These are phyloP conservation scores for Apotomis capreana DNA, from an alignment of 2,888 invertebrate genomes.

Conservation along the genomic window DNA sequence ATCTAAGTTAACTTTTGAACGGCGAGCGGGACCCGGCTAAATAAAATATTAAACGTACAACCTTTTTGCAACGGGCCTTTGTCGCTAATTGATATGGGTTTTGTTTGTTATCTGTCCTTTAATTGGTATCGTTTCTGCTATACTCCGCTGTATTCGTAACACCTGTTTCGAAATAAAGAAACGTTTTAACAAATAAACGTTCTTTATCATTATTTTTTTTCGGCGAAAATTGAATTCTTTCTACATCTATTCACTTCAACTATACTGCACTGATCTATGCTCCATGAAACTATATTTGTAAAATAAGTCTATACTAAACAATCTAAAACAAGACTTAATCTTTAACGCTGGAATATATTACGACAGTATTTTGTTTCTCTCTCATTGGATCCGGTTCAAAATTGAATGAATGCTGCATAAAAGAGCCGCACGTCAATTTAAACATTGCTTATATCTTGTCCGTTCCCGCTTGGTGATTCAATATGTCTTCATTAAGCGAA, in stretches of 20 bases:
- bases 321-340: background rate
- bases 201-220: too few relatives aligned
- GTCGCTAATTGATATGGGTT: constrained; percentile 74
- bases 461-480: constrained; percentile 78
- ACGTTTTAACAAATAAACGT: background rate
- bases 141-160: constrained; percentile 4
- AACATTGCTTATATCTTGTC: constrained; percentile 78
- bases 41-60: constrained; percentile 71
- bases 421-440: constrained; percentile 78
- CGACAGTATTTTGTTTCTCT: constrained; percentile 10
- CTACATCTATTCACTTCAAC: background rate
- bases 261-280: too few relatives aligned
- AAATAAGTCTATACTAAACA: too few relatives aligned
- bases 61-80: constrained; percentile 59
- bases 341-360: constrained; percentile 12
- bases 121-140: constrained; percentile 57
- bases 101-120: constrained; percentile 58
- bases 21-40: constrained; percentile 59
- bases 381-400: constrained; percentile 42
- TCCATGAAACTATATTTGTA: too few relatives aligned
- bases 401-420: constrained; percentile 65
- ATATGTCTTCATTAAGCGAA: constrained; percentile 83
- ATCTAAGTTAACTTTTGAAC: constrained; percentile 77
- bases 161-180: background rate
- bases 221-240: background rate